phyloP scores from a whole-genome alignment of 2,888 invertebrate genomes.

The Xestia rhomboidea region DNA sequence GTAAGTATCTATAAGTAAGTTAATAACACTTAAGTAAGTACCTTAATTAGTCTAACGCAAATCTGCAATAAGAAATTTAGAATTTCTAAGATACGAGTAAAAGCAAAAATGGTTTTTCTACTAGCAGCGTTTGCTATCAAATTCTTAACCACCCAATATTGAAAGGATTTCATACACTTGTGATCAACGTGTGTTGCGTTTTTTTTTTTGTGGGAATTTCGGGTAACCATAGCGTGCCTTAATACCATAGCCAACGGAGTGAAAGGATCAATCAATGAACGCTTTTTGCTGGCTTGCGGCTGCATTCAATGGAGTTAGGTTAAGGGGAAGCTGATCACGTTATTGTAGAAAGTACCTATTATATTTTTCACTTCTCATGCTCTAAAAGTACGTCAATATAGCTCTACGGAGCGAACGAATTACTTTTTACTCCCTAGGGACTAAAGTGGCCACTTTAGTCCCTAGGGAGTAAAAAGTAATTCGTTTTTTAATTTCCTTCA shows the following conservation, averaged over 20 bases:
- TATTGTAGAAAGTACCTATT: not conserved
- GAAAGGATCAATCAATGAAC: conserved; percentile 71
- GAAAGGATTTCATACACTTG: conserved; percentile 1
- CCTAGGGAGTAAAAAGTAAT: no score
- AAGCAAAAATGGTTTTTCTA: not conserved
- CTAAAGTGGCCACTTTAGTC: no score
- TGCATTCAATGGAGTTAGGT: conserved; percentile 53
- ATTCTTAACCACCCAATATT: not conserved
- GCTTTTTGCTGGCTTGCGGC: conserved; percentile 59
- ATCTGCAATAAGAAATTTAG: not conserved
- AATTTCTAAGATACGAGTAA: not conserved
- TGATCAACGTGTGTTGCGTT: conserved; percentile 2
- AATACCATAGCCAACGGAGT: conserved; percentile 60
- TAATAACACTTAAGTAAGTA: not conserved
- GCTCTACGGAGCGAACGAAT: no score
- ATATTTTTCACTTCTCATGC: no score
- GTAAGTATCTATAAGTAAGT: not conserved
- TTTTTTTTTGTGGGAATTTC: conserved; percentile 52
- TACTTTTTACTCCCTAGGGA: no score
- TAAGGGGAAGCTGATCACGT: conserved; percentile 49
- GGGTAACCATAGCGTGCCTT: conserved; percentile 33
- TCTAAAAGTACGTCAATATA: no score
- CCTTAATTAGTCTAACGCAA: not conserved
- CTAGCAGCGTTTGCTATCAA: not conserved
- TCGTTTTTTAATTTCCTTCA: no score